A percentile compares a stretch with the other conserved stretches of the same genome.
These are phyloP conservation scores for Tachina fera DNA, from an alignment of 2,888 invertebrate species.

Conservation along the genomic window DNA sequence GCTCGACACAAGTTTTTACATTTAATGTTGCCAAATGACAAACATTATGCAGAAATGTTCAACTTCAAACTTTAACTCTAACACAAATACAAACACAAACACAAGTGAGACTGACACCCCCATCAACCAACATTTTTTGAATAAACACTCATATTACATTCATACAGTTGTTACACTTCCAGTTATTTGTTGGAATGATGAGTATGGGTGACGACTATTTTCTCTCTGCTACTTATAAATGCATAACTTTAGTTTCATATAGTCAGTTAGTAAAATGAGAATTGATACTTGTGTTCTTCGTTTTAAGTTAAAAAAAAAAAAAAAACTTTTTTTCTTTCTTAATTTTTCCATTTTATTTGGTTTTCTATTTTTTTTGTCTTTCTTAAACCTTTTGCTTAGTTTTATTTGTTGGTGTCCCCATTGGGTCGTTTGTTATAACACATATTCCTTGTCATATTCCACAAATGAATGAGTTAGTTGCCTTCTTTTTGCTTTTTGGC, in stretches of 20 bases:
- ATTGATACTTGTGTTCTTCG: conserved; percentile 55
- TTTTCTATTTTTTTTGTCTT: conserved; percentile 14
- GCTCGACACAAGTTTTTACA: conserved; percentile 67
- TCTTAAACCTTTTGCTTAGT: conserved; percentile 37
- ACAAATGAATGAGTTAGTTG: conserved; percentile 66
- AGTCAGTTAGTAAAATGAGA: conserved; percentile 57
- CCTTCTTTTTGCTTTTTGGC: conserved; percentile 49
- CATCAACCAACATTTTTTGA: conserved; percentile 37
- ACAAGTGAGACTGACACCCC: conserved; percentile 45
- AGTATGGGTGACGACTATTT: background rate
- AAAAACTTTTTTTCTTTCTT: background rate
- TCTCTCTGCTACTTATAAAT: conserved; percentile 59
- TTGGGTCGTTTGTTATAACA: conserved; percentile 66
- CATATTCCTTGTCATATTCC: conserved; percentile 64
- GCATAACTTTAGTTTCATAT: conserved; percentile 62
- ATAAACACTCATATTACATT: conserved; percentile 16
- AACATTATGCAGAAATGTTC: conserved; percentile 69
- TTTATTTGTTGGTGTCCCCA: conserved; percentile 58
- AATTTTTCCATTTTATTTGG: conserved; percentile 16
- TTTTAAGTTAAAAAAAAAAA: conserved; percentile 24
- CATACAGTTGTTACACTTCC: conserved; percentile 3
- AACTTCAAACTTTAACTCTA: conserved; percentile 64
- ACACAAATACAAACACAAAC: conserved; percentile 30
- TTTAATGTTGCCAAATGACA: conserved; percentile 72
- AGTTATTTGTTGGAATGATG: conserved; percentile 13